These are phyloP conservation scores for Apis cerana DNA, from an alignment of 1,140 invertebrate species.

Conservation along the genomic window DNA sequence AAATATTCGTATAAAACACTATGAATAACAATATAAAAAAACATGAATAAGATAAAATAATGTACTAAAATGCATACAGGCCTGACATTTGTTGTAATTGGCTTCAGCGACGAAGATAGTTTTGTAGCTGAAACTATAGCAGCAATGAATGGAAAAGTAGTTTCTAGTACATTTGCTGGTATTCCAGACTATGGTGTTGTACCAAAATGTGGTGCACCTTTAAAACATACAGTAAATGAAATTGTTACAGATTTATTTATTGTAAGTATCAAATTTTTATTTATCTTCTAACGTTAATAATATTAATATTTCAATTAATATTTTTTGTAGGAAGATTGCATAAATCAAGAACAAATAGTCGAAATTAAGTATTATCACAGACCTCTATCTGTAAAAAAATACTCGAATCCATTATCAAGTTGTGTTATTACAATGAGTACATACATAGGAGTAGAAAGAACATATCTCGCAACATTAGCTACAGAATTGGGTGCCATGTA, in stretches of 20 bases:
- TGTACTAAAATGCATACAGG: slow-evolving; percentile 57
- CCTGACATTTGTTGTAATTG: slow-evolving; percentile 78
- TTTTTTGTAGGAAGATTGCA: slow-evolving; percentile 82
- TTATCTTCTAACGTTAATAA: not conserved
- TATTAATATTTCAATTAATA: no score
- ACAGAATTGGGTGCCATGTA: slow-evolving; percentile 87
- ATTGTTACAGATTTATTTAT: slow-evolving; percentile 84
- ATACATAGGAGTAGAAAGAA: slow-evolving; percentile 86
- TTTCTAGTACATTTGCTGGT: slow-evolving; percentile 76
- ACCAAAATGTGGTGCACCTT: slow-evolving; percentile 72
- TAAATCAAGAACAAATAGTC: slow-evolving; percentile 83
- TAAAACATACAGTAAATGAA: slow-evolving; percentile 79
- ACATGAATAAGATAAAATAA: not conserved
- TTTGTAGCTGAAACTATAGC: slow-evolving; percentile 75
- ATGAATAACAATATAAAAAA: not conserved
- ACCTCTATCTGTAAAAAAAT: slow-evolving; percentile 80
- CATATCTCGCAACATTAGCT: slow-evolving; percentile 86
- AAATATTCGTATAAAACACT: not conserved
- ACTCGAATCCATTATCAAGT: slow-evolving; percentile 83
- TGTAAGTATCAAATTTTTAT: slow-evolving; percentile 68
- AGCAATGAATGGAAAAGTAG: slow-evolving; percentile 80
- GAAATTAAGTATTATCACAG: slow-evolving; percentile 85
- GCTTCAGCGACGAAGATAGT: slow-evolving; percentile 76
- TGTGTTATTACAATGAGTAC: slow-evolving; percentile 90
- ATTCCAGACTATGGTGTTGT: slow-evolving; percentile 84